Evolutionary conservation across 1,140 invertebrate species (phyloP), one percentile per base, ranked within the genome.

Genomic region (Penaeus japonicus): DNA sequence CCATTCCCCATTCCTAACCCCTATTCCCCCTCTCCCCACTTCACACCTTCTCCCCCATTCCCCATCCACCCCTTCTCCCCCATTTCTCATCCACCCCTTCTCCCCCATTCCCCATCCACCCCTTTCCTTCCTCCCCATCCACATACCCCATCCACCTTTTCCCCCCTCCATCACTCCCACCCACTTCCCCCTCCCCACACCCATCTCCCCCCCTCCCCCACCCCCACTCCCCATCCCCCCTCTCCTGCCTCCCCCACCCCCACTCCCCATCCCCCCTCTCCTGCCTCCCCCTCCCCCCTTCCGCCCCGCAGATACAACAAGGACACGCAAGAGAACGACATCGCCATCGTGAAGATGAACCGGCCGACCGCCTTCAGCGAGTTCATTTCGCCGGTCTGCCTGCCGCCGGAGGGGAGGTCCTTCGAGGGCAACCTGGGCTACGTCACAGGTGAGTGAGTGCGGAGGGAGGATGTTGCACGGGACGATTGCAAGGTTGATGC

Each of bases 251-350:
- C 18, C 30, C 32, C 73, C 20, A 24, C 0, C 62, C 15, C 62
- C 30, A 5, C 27, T 0, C 7, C 27, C 53, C 27, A 73, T n/a
- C 10, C 57, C 22, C 10, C 35, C 53, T 10, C 62, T 80, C 65
- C 62, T 0, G 4, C 39, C 39, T 7, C 4, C 62, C 20, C 62
- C 30, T 20, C 30, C 0, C 20, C 27, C 84, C 27, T 12, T 59
- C n/a, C n/a, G 0, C 30, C 1, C 55, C 77, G 57, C 75, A 89
- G 89, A 20, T 92, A 92, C 88, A 90, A 92, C 84, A 89, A 85
- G 0, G 73, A 89, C 30, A 92, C 91, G 3, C 91, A 91, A 53
- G 91, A 92, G 80, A 92, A 92, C 87, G 92, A 92, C 85, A 92
- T 92, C 77, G 92, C 92, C 15, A 78, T 92, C 0, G 77, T 92